Evolutionary conservation across 2,888 invertebrate genomes (phyloP).

Genomic region (Cryptocephalus moraei): DNA sequence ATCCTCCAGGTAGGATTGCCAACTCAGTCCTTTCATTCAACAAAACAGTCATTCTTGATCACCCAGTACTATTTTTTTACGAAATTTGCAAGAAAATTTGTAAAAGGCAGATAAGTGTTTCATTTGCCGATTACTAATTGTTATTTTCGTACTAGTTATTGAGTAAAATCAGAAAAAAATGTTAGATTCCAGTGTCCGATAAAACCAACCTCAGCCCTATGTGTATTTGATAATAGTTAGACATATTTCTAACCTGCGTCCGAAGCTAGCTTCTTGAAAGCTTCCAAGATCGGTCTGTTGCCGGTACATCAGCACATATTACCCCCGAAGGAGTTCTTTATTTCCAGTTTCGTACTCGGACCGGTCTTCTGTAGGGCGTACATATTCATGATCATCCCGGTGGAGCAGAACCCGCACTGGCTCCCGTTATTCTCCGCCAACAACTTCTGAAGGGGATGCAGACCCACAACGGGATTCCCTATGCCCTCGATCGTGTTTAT

Average conservation of each 20-base stretch:
- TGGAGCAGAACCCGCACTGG: constrained; percentile 62
- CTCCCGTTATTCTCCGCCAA: constrained; percentile 55
- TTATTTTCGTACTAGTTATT: too few species aligned
- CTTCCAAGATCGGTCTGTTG: constrained; percentile 51
- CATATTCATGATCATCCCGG: constrained; percentile 72
- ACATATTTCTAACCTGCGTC: constrained; percentile 39
- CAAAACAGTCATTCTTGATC: too few species aligned
- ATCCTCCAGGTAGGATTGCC: too few species aligned
- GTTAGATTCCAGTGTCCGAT: too few species aligned
- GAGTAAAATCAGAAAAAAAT: too few species aligned
- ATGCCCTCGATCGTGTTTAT: constrained; percentile 62
- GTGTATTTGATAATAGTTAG: too few species aligned
- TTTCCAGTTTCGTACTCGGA: constrained; percentile 45
- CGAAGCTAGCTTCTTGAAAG: constrained; percentile 50
- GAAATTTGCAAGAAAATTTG: too few species aligned
- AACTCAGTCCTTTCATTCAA: too few species aligned
- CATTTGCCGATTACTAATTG: too few species aligned
- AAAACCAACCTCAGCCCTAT: too few species aligned
- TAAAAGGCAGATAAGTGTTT: too few species aligned
- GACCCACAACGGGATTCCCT: constrained; percentile 50
- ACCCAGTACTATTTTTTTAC: too few species aligned
- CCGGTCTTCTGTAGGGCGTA: constrained; percentile 41
- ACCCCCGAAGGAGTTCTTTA: constrained; percentile 60
- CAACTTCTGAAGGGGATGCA: constrained; percentile 51
- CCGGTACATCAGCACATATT: constrained; percentile 68